phyloP scores from a whole-genome alignment of 2,888 invertebrate species.

The Parascotia fuliginaria region DNA sequence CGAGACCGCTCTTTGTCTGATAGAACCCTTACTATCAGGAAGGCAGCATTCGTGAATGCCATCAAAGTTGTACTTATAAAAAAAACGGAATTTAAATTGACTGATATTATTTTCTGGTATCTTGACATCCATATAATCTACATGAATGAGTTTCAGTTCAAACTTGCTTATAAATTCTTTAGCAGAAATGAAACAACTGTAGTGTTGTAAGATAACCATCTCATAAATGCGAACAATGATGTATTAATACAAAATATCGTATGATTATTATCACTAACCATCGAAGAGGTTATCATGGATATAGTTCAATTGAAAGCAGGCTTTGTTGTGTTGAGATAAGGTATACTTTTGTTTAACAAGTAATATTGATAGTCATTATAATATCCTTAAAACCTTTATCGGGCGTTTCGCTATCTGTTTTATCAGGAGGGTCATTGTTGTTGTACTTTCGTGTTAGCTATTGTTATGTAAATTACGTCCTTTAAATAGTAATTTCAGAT shows the following conservation, averaged over 20 bases:
- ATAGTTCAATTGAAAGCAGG: constrained; percentile 3
- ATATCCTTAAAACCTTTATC: constrained; percentile 18
- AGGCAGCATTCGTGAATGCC: too few relatives aligned
- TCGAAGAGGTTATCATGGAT: constrained; percentile 23
- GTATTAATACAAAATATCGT: constrained; percentile 36
- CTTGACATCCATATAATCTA: too few relatives aligned
- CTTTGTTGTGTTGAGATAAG: neutral
- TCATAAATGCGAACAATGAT: constrained; percentile 2
- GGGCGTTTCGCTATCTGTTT: constrained; percentile 12
- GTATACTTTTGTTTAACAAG: constrained; percentile 2
- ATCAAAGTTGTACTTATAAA: too few relatives aligned
- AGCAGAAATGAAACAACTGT: neutral
- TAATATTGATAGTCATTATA: neutral
- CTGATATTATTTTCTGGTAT: too few relatives aligned
- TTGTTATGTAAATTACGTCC: neutral
- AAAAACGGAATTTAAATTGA: too few relatives aligned
- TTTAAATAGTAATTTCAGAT: neutral
- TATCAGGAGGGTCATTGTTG: constrained; percentile 20
- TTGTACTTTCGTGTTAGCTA: neutral
- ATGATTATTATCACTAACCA: constrained; percentile 33
- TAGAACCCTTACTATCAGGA: too few relatives aligned
- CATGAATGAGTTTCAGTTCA: too few relatives aligned
- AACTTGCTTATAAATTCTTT: too few relatives aligned
- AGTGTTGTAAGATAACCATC: neutral
- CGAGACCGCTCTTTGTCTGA: too few relatives aligned